Conservation (phyloP, 1,140 invertebrate genomes). For the Caerostris extrusa region DNA sequence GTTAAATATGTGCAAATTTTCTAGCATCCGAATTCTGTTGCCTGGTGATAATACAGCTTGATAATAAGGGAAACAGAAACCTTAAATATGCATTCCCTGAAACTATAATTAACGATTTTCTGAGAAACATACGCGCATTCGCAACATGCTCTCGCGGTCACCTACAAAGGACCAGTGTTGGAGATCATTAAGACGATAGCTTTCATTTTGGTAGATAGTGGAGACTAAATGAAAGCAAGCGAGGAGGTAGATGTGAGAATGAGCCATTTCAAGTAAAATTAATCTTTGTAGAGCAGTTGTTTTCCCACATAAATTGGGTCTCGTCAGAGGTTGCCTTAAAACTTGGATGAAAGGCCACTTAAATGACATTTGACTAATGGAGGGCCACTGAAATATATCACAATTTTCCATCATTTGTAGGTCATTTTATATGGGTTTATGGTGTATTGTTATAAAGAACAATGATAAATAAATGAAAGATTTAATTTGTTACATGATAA, state of each 20-base stretch:
- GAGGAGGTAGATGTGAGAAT: not conserved
- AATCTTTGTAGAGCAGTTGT: not conserved
- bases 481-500: no score
- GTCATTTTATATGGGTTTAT: no score
- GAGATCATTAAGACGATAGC: constrained; percentile 12
- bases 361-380: not conserved
- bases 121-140: not conserved
- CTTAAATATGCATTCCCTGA: not conserved
- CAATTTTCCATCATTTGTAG: no score
- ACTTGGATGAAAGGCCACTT: not conserved
- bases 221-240: constrained; percentile 3
- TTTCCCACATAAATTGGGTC: not conserved
- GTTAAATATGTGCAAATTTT: not conserved
- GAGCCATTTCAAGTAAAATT: not conserved
- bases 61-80: not conserved
- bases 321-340: not conserved
- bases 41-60: not conserved
- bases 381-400: not conserved
- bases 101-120: constrained; percentile 14
- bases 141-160: not conserved
- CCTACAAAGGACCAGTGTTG: not conserved
- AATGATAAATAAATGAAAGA: no score
- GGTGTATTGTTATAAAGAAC: no score
- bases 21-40: not conserved
- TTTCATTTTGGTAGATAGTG: constrained; percentile 25